Evolutionary conservation across 1,140 invertebrate genomes (phyloP).

Genomic region (Caenorhabditis tropicalis): DNA sequence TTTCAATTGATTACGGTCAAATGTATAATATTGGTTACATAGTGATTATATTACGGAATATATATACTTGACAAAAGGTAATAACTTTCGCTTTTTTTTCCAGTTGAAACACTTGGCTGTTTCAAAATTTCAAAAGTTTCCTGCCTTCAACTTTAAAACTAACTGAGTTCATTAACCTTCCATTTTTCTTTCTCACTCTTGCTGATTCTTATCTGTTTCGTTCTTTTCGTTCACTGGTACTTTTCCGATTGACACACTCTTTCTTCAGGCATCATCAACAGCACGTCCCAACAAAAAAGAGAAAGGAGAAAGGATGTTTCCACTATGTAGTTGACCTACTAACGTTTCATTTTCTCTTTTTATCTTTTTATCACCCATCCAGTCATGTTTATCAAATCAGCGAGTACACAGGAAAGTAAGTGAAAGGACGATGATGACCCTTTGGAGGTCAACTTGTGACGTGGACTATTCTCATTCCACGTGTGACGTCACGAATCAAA

Average conservation of each 20-base stretch:
- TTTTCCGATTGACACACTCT: constrained; percentile 39
- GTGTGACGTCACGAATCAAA: constrained; percentile 1
- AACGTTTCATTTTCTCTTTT: constrained; percentile 42
- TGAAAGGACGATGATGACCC: constrained; percentile 20
- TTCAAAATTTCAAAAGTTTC: neutral
- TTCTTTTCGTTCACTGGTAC: constrained; percentile 22
- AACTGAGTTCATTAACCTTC: neutral
- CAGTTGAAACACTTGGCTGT: no score
- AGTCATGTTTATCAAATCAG: constrained; percentile 37
- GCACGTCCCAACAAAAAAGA: neutral
- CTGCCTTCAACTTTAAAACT: neutral
- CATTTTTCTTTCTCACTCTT: neutral
- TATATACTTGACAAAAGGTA: no score
- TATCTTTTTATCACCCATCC: constrained; percentile 35
- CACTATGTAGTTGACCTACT: constrained; percentile 35
- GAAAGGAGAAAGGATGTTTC: neutral
- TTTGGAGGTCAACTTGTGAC: constrained; percentile 5
- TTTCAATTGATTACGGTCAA: no score
- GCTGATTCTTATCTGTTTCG: constrained; percentile 21
- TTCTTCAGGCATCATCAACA: neutral
- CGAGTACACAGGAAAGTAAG: constrained; percentile 14
- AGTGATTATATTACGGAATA: no score
- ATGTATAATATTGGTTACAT: no score
- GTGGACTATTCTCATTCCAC: neutral
- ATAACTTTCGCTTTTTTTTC: neutral